Base-by-base conservation (phyloP, 2,888 invertebrate species). In the Microctonus aethiopoides region DNA sequence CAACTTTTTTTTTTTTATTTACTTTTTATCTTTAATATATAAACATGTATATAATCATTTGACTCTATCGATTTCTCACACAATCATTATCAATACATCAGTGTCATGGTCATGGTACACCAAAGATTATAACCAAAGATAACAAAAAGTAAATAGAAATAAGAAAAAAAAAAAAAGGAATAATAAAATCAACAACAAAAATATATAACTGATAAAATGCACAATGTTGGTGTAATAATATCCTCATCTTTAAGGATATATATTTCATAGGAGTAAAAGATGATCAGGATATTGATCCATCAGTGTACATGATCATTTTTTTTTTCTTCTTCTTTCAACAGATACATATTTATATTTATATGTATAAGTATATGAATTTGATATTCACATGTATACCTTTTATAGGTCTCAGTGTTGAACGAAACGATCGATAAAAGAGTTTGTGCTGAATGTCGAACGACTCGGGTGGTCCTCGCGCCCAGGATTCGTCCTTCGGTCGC, bases 401-500 rank as follows among this genome's bases (percentile, higher is more conserved):
- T 32, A 20, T 52, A 51, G 22, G 46, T 63, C n/a, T 41, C 61
- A 52, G 20, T 59, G 57, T 59, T 11, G 57, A 59, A 22, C 29
- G 32, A 11, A 36, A 34, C 24, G 59, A 67, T 59, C 66, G 59
- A 67, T 59, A 59, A 46, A 51, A 39, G 59, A 57, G 57, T 41
- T 62, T 66, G 66, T 70, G 67, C 68, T 59, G 57, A 68, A 71
- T 67, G 64, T 62, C 51, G 66, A 68, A 73, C 82, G 73, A 80
- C 83, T 81, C 81, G 76, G 85, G 85, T 85, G 85, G 85, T 85
- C 83, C 78, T 76, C 78, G 78, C 66, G 70, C 70, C n/a, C 70
- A 69, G 46, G 70, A 56, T 62, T 46, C 61, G 62, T 54, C 72
- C 71, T 60, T 67, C 70, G 60, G 70, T 60, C 41, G 46, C 59